Conservation (phyloP, 2,888 invertebrate genomes). For the Rhyacophila evoluta region DNA sequence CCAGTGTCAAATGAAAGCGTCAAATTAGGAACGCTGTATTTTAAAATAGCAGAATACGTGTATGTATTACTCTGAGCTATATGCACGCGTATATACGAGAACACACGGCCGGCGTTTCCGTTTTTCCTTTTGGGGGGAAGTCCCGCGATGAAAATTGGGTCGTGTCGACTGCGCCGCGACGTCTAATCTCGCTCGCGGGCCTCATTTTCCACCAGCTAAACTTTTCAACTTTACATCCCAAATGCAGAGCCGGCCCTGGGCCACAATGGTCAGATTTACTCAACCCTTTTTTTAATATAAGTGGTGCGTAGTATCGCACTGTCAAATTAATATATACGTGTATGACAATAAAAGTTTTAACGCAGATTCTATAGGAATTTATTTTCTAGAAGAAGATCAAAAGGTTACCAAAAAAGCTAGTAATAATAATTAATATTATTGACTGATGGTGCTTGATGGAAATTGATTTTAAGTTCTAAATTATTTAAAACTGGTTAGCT, state of each 20-base stretch:
- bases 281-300: too few species aligned
- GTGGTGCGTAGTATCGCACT: too few species aligned
- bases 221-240: slow-evolving; percentile 9
- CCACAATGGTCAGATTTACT: too few species aligned
- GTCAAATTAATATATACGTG: too few species aligned
- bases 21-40: not conserved
- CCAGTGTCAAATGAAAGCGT: not conserved
- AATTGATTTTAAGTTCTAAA: too few species aligned
- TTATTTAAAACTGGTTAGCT: too few species aligned
- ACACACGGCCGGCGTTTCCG: not conserved
- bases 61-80: not conserved
- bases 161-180: slow-evolving; percentile 25
- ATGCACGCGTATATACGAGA: not conserved
- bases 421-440: too few species aligned
- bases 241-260: slow-evolving; percentile 1
- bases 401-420: too few species aligned
- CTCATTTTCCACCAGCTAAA: slow-evolving; percentile 22
- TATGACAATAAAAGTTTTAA: too few species aligned
- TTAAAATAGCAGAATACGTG: not conserved
- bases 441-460: too few species aligned
- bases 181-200: slow-evolving; percentile 23
- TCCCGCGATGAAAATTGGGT: slow-evolving; percentile 27
- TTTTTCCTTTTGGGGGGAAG: not conserved
- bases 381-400: too few species aligned
- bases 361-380: too few species aligned